These are phyloP conservation scores for Anabas testudineus DNA, from an alignment of 2,797 vertebrate species.

Conservation along the genomic window DNA sequence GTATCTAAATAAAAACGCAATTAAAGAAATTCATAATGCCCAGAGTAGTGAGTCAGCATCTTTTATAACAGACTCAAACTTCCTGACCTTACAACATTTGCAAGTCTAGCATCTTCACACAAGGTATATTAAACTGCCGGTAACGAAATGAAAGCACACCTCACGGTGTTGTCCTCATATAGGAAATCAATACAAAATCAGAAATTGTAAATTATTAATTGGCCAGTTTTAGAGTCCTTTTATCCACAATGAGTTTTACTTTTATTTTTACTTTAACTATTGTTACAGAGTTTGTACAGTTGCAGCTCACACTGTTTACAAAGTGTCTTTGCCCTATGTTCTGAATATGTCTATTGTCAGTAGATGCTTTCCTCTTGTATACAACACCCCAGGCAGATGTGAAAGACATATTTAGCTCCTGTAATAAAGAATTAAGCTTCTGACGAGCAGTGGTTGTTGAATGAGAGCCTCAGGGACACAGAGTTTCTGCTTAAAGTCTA, in stretches of 20 bases:
- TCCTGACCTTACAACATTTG: too few species aligned
- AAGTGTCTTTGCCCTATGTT: not conserved
- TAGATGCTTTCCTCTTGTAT: not conserved
- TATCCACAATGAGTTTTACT: too few species aligned
- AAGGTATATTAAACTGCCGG: too few species aligned
- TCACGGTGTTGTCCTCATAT: too few species aligned
- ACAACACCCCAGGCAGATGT: constrained; percentile 14
- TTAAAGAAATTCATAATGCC: not conserved
- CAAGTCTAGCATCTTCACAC: too few species aligned
- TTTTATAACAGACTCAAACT: too few species aligned
- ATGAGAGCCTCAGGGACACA: constrained; percentile 17
- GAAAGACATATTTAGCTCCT: constrained; percentile 9
- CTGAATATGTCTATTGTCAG: not conserved
- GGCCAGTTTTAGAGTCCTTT: too few species aligned
- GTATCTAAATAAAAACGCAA: not conserved
- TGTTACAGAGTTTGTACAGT: not conserved
- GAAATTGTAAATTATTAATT: too few species aligned
- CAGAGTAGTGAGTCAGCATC: not conserved
- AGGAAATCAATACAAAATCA: too few species aligned
- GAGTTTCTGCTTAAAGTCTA: constrained; percentile 46
- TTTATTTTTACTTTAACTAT: too few species aligned
- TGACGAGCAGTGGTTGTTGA: constrained; percentile 22
- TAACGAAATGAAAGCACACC: too few species aligned
- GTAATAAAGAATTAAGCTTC: constrained; percentile 19
- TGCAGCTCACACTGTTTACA: constrained; percentile 2